Percentiles rank a stretch among this genome's conserved stretches.
Evolutionary conservation across 2,113 vertebrate species (phyloP).

Genomic region (Puffinus mauretanicus): DNA sequence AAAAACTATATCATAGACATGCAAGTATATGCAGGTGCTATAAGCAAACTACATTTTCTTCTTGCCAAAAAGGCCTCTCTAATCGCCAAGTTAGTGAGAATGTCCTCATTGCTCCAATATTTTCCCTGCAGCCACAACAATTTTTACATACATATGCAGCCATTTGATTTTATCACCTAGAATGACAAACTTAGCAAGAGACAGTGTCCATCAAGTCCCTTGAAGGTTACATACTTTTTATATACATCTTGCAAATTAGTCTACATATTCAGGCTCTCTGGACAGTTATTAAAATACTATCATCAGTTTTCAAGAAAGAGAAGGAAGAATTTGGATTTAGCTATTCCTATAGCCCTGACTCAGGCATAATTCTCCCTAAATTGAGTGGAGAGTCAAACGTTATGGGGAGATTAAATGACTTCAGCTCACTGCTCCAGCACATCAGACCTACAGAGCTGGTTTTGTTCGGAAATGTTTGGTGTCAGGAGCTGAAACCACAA

Average conservation of each 20-base stretch:
- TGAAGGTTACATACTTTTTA: not conserved
- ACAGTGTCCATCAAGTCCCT: not conserved
- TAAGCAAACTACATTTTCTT: not conserved
- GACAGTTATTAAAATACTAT: not conserved
- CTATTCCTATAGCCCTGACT: not conserved
- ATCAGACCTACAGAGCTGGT: not conserved
- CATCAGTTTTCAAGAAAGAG: not conserved
- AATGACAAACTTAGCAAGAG: not conserved
- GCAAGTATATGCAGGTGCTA: constrained; percentile 39
- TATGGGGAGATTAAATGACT: not conserved
- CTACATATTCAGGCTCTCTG: not conserved
- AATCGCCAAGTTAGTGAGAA: not conserved
- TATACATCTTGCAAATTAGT: not conserved
- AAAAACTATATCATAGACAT: not conserved
- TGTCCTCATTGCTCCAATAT: constrained; percentile 7
- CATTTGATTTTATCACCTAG: not conserved
- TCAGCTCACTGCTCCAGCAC: not conserved
- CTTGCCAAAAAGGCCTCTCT: not conserved
- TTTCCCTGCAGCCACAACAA: not conserved
- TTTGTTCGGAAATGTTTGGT: not conserved
- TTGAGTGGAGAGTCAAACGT: not conserved
- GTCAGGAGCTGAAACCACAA: not conserved
- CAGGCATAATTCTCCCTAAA: not conserved
- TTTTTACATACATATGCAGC: not conserved
- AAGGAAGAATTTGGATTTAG: not conserved